A percentile compares a stretch with the other conserved stretches of the same genome.
phyloP scores from a whole-genome alignment of 1,140 invertebrate species.

The Vanessa atalanta region DNA sequence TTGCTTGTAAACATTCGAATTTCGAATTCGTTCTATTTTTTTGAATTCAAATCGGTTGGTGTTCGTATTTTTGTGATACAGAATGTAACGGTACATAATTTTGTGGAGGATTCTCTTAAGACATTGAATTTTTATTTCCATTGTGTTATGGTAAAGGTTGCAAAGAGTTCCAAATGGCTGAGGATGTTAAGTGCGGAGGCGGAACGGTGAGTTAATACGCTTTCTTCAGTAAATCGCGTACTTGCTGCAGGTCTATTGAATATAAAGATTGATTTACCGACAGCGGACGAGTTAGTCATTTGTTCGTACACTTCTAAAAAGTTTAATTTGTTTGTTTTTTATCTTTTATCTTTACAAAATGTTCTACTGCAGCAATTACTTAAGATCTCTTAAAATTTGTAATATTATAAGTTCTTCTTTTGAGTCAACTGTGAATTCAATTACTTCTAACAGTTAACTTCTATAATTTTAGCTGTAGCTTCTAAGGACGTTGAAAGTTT shows the following conservation, averaged over 20 bases:
- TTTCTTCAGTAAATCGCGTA: slow-evolving; percentile 4
- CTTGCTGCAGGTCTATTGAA: not conserved
- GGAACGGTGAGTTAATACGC: slow-evolving; percentile 49
- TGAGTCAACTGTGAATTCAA: too few species aligned
- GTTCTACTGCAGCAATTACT: too few species aligned
- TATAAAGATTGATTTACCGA: too few species aligned
- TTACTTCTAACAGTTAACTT: too few species aligned
- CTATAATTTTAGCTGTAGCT: too few species aligned
- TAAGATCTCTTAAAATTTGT: too few species aligned
- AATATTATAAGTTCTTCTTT: too few species aligned
- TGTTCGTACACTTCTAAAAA: too few species aligned
- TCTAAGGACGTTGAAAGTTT: too few species aligned
- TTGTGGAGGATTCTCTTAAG: not conserved
- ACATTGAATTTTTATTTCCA: slow-evolving; percentile 12
- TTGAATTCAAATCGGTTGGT: not conserved
- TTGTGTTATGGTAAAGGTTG: slow-evolving; percentile 35
- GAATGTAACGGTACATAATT: not conserved
- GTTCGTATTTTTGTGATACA: not conserved
- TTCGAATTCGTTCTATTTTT: slow-evolving; percentile 7
- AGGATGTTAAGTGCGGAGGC: slow-evolving; percentile 54
- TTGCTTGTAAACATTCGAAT: slow-evolving; percentile 48
- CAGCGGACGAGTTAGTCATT: too few species aligned
- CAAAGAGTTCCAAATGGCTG: slow-evolving; percentile 47
- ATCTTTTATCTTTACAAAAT: too few species aligned
- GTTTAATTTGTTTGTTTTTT: too few species aligned